phyloP scores from a whole-genome alignment of 2,797 vertebrate species.

The Lutjanus argentimaculatus region DNA sequence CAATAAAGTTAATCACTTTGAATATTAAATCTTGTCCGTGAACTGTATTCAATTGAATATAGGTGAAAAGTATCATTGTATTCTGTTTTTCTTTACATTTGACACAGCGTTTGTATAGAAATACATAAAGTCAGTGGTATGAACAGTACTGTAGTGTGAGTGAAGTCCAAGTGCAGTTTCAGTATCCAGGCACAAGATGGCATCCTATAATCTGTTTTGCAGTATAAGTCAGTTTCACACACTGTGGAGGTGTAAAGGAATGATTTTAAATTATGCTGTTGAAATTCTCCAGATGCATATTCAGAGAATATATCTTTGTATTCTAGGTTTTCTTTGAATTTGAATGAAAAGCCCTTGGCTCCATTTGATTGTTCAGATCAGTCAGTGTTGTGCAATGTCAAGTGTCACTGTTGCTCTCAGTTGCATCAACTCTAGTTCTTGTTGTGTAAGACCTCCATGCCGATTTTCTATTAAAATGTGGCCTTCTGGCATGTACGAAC shows the following conservation, averaged over 20 bases:
- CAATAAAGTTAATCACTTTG: too few species aligned
- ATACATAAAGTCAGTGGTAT: neutral
- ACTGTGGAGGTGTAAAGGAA: neutral
- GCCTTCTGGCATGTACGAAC: neutral
- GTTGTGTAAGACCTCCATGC: conserved; percentile 25
- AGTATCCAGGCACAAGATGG: conserved; percentile 74
- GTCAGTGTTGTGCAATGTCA: conserved; percentile 19
- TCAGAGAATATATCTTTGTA: neutral
- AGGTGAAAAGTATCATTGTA: too few species aligned
- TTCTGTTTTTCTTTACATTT: too few species aligned
- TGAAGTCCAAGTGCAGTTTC: conserved; percentile 27
- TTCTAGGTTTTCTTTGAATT: conserved; percentile 22
- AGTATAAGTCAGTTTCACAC: neutral
- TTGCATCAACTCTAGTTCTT: conserved; percentile 66
- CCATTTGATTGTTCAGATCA: neutral
- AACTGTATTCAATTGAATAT: too few species aligned
- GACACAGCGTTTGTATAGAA: too few species aligned
- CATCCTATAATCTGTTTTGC: conserved; percentile 40
- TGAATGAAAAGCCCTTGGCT: neutral
- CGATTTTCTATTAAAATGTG: conserved; percentile 43
- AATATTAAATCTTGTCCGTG: too few species aligned
- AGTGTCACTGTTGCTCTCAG: conserved; percentile 33
- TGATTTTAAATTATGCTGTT: neutral
- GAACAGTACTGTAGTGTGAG: neutral
- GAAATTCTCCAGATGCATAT: neutral